Conservation (phyloP, 2,113 vertebrate species). For the Toxotes jaculatrix region DNA sequence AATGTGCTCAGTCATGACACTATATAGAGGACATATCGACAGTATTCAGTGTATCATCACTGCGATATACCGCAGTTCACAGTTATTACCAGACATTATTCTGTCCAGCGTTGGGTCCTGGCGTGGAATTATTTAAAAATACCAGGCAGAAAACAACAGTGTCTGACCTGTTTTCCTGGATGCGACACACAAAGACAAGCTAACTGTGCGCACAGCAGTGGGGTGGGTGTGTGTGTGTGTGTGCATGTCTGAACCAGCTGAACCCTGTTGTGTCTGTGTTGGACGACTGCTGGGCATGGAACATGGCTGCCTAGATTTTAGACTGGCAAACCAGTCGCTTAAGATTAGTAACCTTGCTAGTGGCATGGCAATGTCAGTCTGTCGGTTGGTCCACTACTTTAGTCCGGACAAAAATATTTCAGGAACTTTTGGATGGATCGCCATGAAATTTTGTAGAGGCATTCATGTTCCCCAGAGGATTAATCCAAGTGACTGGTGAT, state of each 20-base stretch:
- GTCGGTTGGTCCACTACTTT: not conserved
- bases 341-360: not conserved
- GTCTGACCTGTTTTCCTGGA: conserved; percentile 46
- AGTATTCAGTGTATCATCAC: not conserved
- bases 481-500: not conserved
- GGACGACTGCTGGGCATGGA: not conserved
- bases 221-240: conserved; percentile 28
- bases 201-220: conserved; percentile 27
- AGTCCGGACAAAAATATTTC: not conserved
- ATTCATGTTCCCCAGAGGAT: not conserved
- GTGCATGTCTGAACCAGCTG: conserved; percentile 11
- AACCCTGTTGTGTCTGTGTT: conserved; percentile 44
- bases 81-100: not conserved
- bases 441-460: not conserved
- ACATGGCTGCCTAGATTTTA: conserved; percentile 11
- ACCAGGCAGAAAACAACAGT: not conserved
- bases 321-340: not conserved
- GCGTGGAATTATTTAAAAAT: not conserved
- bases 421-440: not conserved
- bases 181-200: conserved; percentile 31
- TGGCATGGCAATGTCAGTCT: not conserved
- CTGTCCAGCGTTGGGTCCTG: not conserved
- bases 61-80: not conserved
- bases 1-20: not conserved
- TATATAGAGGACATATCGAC: not conserved